Percentiles rank a stretch among this genome's conserved stretches.
Conservation (phyloP, 2,797 vertebrate genomes). For the Darevskia nairensis region DNA sequence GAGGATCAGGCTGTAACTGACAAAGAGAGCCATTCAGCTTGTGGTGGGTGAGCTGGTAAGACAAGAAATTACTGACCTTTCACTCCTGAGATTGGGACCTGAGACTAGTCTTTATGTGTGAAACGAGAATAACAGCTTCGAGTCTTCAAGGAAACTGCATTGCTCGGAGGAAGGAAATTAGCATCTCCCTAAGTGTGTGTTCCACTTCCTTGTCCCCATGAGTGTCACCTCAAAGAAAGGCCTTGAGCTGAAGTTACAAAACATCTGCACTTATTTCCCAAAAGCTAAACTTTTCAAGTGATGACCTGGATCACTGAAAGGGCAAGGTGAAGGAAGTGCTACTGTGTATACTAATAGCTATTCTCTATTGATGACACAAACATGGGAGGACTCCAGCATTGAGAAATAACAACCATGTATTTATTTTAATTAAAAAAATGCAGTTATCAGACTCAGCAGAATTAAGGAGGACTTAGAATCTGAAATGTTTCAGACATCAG, state of each 20-base stretch:
- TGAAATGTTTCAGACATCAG: background rate
- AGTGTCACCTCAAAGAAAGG: constrained; percentile 23
- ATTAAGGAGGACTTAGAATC: background rate
- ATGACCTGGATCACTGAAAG: constrained; percentile 41
- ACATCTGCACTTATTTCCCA: constrained; percentile 40
- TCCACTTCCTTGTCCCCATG: constrained; percentile 1
- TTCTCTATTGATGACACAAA: constrained; percentile 50
- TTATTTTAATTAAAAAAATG: background rate
- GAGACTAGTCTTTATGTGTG: constrained; percentile 46
- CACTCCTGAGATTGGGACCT: constrained; percentile 35
- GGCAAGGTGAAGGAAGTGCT: constrained; percentile 30
- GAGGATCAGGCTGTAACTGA: constrained; percentile 1
- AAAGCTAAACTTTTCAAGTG: constrained; percentile 54
- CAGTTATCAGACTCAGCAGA: constrained; percentile 10
- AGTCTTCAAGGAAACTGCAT: background rate
- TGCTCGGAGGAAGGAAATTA: constrained; percentile 6
- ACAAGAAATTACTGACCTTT: constrained; percentile 68
- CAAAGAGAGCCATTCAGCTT: background rate
- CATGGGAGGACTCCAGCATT: constrained; percentile 25
- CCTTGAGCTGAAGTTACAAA: constrained; percentile 26
- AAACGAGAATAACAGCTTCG: constrained; percentile 28
- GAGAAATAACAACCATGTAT: constrained; percentile 42
- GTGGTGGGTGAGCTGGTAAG: background rate
- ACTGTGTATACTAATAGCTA: constrained; percentile 40
- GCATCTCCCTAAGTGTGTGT: constrained; percentile 41